phyloP scores from a whole-genome alignment of 2,888 invertebrate genomes.

The Caenorhabditis doughertyi region DNA sequence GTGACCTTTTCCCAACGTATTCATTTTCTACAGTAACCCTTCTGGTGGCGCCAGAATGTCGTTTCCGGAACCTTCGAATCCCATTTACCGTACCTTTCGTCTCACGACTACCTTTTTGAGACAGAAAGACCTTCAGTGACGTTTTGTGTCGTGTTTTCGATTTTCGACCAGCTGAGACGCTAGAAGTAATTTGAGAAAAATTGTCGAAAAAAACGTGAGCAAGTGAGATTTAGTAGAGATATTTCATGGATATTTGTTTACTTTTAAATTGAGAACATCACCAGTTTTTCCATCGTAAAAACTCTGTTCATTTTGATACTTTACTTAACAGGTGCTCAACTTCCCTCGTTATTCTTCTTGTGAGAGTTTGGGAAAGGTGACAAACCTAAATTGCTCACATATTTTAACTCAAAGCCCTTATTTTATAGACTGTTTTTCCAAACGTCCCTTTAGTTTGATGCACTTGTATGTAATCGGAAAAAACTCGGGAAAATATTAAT shows the following conservation, averaged over 20 bases:
- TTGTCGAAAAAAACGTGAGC: conserved; percentile 50
- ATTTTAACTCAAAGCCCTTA: no score
- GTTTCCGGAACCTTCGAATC: conserved; percentile 44
- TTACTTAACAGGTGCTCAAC: neutral
- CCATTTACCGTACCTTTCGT: conserved; percentile 43
- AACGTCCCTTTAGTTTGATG: no score
- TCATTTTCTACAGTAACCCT: conserved; percentile 32
- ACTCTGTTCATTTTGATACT: conserved; percentile 1
- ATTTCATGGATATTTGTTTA: conserved; percentile 27
- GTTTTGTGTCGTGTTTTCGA: conserved; percentile 49
- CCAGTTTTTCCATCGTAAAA: conserved; percentile 3
- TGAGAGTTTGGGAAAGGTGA: no score
- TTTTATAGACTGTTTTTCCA: no score
- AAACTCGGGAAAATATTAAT: no score
- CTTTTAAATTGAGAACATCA: conserved; percentile 13
- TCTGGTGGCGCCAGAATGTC: conserved; percentile 46
- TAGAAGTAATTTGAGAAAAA: conserved; percentile 56
- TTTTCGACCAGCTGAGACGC: conserved; percentile 60
- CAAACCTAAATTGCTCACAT: no score
- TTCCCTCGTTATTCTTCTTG: neutral
- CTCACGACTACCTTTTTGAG: conserved; percentile 28
- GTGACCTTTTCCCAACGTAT: conserved; percentile 30
- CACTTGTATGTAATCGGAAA: no score
- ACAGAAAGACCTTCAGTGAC: conserved; percentile 37
- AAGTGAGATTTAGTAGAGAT: conserved; percentile 19